These are phyloP conservation scores for Andrena marginata DNA, from an alignment of 2,888 invertebrate species.

Conservation along the genomic window DNA sequence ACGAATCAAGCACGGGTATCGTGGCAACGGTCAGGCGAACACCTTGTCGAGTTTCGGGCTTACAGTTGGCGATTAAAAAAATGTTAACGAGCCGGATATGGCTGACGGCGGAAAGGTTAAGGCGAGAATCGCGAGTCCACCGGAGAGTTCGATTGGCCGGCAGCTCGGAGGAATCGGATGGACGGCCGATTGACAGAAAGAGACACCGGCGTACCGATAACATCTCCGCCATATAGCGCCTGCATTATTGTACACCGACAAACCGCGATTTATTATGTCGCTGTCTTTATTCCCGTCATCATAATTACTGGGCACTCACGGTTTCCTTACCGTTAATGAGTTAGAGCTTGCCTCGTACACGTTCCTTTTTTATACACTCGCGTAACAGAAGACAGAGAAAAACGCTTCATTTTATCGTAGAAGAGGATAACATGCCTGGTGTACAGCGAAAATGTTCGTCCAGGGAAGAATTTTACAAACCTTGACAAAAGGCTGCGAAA, in stretches of 20 bases:
- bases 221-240: conserved; percentile 55
- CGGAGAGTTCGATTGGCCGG: conserved; percentile 61
- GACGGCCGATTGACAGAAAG: conserved; percentile 62
- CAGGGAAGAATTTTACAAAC: neutral
- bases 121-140: conserved; percentile 53
- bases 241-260: conserved; percentile 54
- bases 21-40: conserved; percentile 35
- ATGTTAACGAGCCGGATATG: conserved; percentile 74
- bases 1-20: conserved; percentile 55
- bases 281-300: conserved; percentile 58
- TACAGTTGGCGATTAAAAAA: conserved; percentile 66
- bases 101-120: conserved; percentile 64
- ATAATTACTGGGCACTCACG: conserved; percentile 67
- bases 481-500: neutral
- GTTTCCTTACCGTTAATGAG: conserved; percentile 58
- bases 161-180: conserved; percentile 38
- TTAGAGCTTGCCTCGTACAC: conserved; percentile 34
- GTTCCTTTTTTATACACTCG: neutral
- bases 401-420: neutral
- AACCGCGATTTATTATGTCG: conserved; percentile 44
- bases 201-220: conserved; percentile 63
- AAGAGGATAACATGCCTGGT: neutral
- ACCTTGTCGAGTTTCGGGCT: conserved; percentile 48
- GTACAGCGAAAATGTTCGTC: neutral
- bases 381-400: neutral